These are phyloP conservation scores for Acrocephalus kingi DNA, from an alignment of 2,113 vertebrate species.

Conservation along the genomic window DNA sequence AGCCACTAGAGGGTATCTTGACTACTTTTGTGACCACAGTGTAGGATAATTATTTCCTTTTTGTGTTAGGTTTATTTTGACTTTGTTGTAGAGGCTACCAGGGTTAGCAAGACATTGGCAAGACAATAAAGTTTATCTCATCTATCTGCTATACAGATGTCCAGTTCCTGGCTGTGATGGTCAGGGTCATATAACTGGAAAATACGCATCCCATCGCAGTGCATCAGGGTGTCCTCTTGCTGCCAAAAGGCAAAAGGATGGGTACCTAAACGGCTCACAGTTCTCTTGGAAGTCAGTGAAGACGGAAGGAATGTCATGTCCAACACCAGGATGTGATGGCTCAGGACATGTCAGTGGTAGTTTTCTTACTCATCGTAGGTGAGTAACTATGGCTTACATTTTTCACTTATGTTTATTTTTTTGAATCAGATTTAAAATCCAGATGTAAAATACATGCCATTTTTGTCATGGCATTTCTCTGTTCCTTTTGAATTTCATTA, in stretches of 20 bases:
- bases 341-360: conserved; percentile 98
- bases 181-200: conserved; percentile 97
- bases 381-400: conserved; percentile 36
- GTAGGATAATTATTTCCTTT: conserved; percentile 27
- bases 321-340: conserved; percentile 95
- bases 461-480: neutral
- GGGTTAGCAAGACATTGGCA: neutral
- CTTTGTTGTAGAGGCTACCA: conserved; percentile 19
- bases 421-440: neutral
- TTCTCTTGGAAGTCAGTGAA: conserved; percentile 99
- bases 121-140: conserved; percentile 47
- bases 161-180: conserved; percentile 97
- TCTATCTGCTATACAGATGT: conserved; percentile 82
- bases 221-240: conserved; percentile 96
- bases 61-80: conserved; percentile 4
- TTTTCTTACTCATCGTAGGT: conserved; percentile 99
- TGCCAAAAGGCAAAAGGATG: conserved; percentile 97
- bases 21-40: neutral
- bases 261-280: conserved; percentile 95
- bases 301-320: conserved; percentile 98
- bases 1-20: neutral
- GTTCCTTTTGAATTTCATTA: neutral
- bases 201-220: conserved; percentile 97
- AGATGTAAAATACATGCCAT: neutral
- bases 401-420: neutral